Conservation (phyloP, 2,113 vertebrate genomes). For the Dromiciops gliroides region DNA sequence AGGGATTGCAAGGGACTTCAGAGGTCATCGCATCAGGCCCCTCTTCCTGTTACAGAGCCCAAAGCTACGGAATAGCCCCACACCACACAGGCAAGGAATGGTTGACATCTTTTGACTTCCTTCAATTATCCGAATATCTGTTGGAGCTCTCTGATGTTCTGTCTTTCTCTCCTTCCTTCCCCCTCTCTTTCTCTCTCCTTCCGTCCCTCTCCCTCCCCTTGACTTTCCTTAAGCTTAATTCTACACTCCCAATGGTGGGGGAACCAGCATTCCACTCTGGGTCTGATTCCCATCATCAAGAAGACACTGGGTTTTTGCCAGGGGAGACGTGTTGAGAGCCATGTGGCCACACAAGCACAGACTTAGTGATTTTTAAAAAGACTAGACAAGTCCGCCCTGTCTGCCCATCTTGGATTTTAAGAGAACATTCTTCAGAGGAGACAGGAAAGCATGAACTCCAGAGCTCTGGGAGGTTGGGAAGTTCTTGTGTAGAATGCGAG, state of each 20-base stretch:
- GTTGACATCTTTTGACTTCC: neutral
- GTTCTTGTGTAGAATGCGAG: neutral
- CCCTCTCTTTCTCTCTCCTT: too few species aligned
- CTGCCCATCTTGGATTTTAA: neutral
- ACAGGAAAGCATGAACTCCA: too few species aligned
- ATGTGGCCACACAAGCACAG: neutral
- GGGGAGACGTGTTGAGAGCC: neutral
- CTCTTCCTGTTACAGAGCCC: neutral
- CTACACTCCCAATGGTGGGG: neutral
- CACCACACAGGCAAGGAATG: neutral
- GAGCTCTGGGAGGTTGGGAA: neutral
- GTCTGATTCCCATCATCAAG: neutral
- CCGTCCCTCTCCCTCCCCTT: neutral
- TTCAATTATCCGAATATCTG: neutral
- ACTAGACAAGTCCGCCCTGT: neutral
- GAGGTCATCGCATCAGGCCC: too few species aligned
- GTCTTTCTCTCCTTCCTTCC: too few species aligned
- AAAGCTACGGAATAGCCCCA: neutral
- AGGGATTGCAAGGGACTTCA: neutral
- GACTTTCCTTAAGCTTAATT: neutral
- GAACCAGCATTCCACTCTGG: neutral
- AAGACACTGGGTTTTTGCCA: neutral
- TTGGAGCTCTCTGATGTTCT: neutral
- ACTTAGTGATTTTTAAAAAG: too few species aligned
- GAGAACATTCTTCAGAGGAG: neutral